Percentiles rank a stretch among this genome's conserved stretches.
Conservation (phyloP, 2,113 vertebrate species). For the Centropus bengalensis region DNA sequence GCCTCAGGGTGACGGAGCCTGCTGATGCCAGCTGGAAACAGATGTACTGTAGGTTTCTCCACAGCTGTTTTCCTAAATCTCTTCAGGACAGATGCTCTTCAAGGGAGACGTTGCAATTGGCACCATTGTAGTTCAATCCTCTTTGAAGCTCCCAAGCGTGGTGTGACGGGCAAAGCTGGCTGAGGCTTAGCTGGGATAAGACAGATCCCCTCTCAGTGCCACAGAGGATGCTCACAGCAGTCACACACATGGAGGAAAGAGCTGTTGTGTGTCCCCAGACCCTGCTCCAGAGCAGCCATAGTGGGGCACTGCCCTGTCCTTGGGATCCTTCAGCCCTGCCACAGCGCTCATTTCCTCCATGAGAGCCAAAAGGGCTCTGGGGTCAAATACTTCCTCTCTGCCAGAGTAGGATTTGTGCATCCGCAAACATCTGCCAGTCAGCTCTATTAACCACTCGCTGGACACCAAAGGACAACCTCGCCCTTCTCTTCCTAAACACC, state of each 20-base stretch:
- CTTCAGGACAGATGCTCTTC: slow-evolving; percentile 35
- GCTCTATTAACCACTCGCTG: neutral
- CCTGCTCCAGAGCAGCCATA: fast-evolving
- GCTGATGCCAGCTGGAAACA: slow-evolving; percentile 56
- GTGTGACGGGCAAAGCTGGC: neutral
- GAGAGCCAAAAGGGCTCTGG: neutral
- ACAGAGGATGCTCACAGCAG: neutral
- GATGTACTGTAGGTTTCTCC: slow-evolving; percentile 15
- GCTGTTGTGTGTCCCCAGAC: neutral
- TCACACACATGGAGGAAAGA: neutral
- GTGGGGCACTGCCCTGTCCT: neutral
- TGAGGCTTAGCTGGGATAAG: neutral
- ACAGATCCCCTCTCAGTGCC: neutral
- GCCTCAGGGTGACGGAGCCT: neutral
- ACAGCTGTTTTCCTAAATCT: slow-evolving; percentile 37
- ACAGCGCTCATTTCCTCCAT: neutral
- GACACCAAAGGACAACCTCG: neutral
- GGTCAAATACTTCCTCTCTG: slow-evolving; percentile 45
- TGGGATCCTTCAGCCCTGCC: neutral
- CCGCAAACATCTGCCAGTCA: neutral
- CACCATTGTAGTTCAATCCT: slow-evolving; percentile 6
- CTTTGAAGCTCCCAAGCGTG: neutral
- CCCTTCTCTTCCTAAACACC: neutral
- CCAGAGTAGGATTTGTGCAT: neutral
- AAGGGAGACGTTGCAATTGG: neutral